Percentiles rank a stretch among this genome's conserved stretches.
phyloP scores from a whole-genome alignment of 2,113 vertebrate species.

The Sigmodon hispidus region DNA sequence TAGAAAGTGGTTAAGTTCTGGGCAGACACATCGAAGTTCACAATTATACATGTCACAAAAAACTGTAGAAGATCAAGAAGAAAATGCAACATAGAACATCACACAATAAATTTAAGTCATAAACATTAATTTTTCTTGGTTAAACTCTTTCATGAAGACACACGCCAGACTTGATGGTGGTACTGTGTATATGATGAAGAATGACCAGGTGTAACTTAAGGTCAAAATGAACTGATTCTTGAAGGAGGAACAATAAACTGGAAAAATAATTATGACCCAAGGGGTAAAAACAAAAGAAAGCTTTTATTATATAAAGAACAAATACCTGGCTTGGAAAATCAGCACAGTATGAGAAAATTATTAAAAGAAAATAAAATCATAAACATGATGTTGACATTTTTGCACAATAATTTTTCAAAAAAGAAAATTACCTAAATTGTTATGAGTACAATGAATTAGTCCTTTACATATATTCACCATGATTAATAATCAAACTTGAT shows the following conservation, averaged over 20 bases:
- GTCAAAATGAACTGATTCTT: background rate
- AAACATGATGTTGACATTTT: background rate
- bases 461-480: background rate
- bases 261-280: background rate
- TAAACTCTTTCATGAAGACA: background rate
- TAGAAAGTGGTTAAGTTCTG: background rate
- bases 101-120: background rate
- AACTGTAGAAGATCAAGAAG: background rate
- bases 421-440: background rate
- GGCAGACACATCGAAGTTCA: background rate
- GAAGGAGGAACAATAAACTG: background rate
- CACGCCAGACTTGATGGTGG: background rate
- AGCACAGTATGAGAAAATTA: background rate
- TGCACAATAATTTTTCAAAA: constrained; percentile 6
- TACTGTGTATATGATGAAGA: background rate
- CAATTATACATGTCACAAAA: background rate
- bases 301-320: constrained; percentile 13
- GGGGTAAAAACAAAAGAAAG: background rate
- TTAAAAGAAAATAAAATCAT: constrained; percentile 29
- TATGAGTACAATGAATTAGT: background rate
- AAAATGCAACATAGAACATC: background rate
- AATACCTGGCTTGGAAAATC: background rate
- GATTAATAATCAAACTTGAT: constrained; percentile 15
- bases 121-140: background rate
- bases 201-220: background rate